These are phyloP conservation scores for Horisme vitalbata DNA, from an alignment of 2,888 invertebrate species.

Conservation along the genomic window DNA sequence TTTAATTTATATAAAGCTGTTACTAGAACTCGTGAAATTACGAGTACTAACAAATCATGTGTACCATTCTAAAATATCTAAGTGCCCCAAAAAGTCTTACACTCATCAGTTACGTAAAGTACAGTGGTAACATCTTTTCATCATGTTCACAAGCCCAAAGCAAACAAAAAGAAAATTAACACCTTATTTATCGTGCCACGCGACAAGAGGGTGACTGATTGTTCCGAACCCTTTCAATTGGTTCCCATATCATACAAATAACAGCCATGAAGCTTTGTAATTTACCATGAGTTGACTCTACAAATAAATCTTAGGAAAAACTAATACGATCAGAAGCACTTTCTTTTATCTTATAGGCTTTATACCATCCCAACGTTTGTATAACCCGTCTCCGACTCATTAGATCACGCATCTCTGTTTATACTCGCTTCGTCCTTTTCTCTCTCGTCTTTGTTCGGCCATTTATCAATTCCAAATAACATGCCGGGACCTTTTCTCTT, in stretches of 20 bases:
- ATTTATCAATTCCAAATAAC: conserved; percentile 83
- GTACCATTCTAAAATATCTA: conserved; percentile 2
- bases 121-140: conserved; percentile 24
- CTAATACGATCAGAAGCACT: conserved; percentile 61
- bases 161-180: conserved; percentile 55
- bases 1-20: too few relatives aligned
- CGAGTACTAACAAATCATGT: too few relatives aligned
- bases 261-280: conserved; percentile 59
- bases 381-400: conserved; percentile 68
- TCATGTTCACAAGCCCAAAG: conserved; percentile 44
- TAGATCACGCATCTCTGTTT: conserved; percentile 64
- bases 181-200: conserved; percentile 60
- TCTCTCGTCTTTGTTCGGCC: conserved; percentile 72
- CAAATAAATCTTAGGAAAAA: conserved; percentile 37
- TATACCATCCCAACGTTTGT: conserved; percentile 53
- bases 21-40: too few relatives aligned
- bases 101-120: conserved; percentile 18
- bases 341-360: conserved; percentile 74
- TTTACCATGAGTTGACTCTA: conserved; percentile 58
- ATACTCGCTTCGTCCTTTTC: conserved; percentile 64
- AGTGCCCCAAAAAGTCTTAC: neutral
- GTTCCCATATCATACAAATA: conserved; percentile 48
- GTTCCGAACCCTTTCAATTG: conserved; percentile 47
- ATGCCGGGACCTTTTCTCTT: conserved; percentile 77
- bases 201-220: conserved; percentile 62